Conservation (phyloP, 2,797 vertebrate genomes). For the Loris lydekkerianus region DNA sequence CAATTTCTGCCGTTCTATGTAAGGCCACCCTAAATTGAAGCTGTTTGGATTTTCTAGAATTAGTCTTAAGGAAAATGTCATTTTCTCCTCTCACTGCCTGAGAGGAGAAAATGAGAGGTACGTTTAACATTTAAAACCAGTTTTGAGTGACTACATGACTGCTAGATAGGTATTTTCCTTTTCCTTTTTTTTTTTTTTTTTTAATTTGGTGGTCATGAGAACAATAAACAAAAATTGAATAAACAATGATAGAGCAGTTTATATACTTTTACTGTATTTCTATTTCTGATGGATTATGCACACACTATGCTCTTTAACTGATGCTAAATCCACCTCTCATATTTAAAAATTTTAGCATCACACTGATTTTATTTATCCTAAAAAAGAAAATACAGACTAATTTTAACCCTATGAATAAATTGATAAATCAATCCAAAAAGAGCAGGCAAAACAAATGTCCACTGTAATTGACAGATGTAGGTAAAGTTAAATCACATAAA, state of each 20-base stretch:
- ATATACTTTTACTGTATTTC: not conserved
- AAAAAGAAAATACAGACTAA: constrained; percentile 6
- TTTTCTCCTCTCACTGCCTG: not conserved
- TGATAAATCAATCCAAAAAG: constrained; percentile 4
- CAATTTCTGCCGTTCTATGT: not conserved
- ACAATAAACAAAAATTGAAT: constrained; percentile 12
- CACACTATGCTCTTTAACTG: not conserved
- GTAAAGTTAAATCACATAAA: constrained; percentile 55
- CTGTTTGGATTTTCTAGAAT: constrained; percentile 21
- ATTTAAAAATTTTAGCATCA: constrained; percentile 23
- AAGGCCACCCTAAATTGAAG: not conserved
- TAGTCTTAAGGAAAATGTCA: not conserved
- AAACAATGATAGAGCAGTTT: constrained; percentile 13
- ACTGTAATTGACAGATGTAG: not conserved
- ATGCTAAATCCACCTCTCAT: not conserved
- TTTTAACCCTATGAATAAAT: not conserved
- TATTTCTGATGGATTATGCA: not conserved
- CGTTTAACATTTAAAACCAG: constrained; percentile 17
- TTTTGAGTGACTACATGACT: not conserved
- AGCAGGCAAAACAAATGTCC: constrained; percentile 34
- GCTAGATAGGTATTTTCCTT: not conserved
- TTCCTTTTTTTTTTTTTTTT: not conserved
- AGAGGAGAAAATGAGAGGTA: not conserved
- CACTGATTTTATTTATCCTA: constrained; percentile 9
- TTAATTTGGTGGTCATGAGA: not conserved